Percentiles rank a stretch among this genome's conserved stretches.
phyloP scores from a whole-genome alignment of 2,113 vertebrate species.

The Lophius piscatorius region DNA sequence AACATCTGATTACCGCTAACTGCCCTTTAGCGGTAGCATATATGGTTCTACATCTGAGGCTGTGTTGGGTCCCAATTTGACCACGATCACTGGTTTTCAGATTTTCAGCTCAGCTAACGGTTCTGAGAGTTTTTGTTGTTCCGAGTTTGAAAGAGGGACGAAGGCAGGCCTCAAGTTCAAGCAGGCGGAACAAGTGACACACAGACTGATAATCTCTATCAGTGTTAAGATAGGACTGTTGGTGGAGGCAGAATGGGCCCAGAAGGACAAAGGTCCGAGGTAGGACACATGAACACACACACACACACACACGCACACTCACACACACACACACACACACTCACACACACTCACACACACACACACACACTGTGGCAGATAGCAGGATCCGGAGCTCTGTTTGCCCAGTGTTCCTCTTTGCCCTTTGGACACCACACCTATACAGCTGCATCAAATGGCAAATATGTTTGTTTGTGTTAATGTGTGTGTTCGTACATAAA shows the following conservation, averaged over 20 bases:
- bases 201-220: constrained; percentile 54
- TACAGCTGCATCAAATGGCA: constrained; percentile 64
- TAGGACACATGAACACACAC: constrained; percentile 9
- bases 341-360: constrained; percentile 26
- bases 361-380: constrained; percentile 47
- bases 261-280: constrained; percentile 63
- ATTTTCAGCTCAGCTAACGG: too few relatives aligned
- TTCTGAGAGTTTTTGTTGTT: not conserved
- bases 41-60: too few relatives aligned
- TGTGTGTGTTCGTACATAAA: constrained; percentile 20
- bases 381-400: constrained; percentile 67
- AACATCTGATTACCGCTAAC: too few relatives aligned
- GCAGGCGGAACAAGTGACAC: constrained; percentile 6
- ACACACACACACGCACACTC: not conserved
- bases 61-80: too few relatives aligned
- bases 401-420: constrained; percentile 69
- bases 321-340: constrained; percentile 27
- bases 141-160: not conserved
- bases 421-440: constrained; percentile 81
- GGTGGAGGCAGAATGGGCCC: constrained; percentile 39
- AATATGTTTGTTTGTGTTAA: constrained; percentile 30
- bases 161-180: constrained; percentile 45
- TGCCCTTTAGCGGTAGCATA: too few relatives aligned
- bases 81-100: too few relatives aligned
- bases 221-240: constrained; percentile 46